A percentile compares a stretch with the other conserved stretches of the same genome.
Evolutionary conservation across 2,113 vertebrate genomes (phyloP).

Genomic region (Pleuronectes platessa): DNA sequence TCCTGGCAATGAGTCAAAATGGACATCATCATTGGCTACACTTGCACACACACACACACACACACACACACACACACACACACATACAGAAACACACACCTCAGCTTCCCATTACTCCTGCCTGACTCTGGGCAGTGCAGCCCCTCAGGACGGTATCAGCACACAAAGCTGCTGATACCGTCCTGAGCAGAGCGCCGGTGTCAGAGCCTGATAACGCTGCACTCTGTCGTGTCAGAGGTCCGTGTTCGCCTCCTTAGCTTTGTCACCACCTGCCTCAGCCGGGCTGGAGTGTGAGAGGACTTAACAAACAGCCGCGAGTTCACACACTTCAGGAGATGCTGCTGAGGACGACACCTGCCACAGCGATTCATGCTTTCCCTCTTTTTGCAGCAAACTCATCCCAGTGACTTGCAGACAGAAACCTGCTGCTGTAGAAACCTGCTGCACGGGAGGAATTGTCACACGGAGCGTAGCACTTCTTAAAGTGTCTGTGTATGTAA

Average conservation of each 20-base stretch:
- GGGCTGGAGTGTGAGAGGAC: not conserved
- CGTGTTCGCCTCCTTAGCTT: slow-evolving; percentile 32
- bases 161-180: slow-evolving; percentile 58
- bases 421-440: slow-evolving; percentile 21
- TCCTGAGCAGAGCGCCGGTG: slow-evolving; percentile 43
- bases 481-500: not conserved
- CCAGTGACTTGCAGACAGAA: too few species aligned
- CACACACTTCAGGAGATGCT: slow-evolving; percentile 22
- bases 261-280: slow-evolving; percentile 40
- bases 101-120: slow-evolving; percentile 27
- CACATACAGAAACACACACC: not conserved
- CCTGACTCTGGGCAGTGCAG: slow-evolving; percentile 32
- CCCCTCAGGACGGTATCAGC: slow-evolving; percentile 41
- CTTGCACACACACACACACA: slow-evolving; percentile 8
- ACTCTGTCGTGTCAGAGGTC: slow-evolving; percentile 44
- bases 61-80: not conserved
- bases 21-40: slow-evolving; percentile 7
- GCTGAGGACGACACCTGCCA: slow-evolving; percentile 39
- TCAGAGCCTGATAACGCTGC: slow-evolving; percentile 63
- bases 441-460: slow-evolving; percentile 11
- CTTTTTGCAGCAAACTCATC: too few species aligned
- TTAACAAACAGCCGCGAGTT: slow-evolving; percentile 27
- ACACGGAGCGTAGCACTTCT: slow-evolving; percentile 8
- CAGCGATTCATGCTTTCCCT: not conserved
- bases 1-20: too few species aligned